phyloP scores from a whole-genome alignment of 2,113 vertebrate genomes.

The Spea bombifrons region DNA sequence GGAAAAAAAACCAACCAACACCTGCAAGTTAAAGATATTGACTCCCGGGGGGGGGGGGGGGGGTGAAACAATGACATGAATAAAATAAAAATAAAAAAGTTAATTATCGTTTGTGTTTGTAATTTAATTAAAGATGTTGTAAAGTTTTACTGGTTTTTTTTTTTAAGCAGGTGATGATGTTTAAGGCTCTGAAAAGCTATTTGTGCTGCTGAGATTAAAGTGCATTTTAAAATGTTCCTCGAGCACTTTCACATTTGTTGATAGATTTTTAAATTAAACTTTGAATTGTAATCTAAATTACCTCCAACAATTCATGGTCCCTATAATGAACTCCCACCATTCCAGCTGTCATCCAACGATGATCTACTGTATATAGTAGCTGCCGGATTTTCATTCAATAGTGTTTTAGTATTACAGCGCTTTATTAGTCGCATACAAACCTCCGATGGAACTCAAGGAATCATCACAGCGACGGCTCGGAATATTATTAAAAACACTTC shows the following conservation, averaged over 20 bases:
- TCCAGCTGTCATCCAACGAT: conserved; percentile 72
- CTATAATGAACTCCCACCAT: conserved; percentile 82
- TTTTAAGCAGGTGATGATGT: conserved; percentile 73
- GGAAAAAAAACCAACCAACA: conserved; percentile 38
- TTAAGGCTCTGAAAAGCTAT: conserved; percentile 78
- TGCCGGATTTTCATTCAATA: conserved; percentile 66
- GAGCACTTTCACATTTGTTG: conserved; percentile 86
- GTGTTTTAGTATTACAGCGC: conserved; percentile 61
- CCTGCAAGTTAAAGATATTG: conserved; percentile 74
- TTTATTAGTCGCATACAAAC: conserved; percentile 63
- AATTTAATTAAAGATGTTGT: conserved; percentile 86
- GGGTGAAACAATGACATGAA: conserved; percentile 75
- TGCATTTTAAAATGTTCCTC: conserved; percentile 82
- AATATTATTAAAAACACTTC: conserved; percentile 55
- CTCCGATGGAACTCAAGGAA: conserved; percentile 63
- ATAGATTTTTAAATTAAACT: conserved; percentile 90
- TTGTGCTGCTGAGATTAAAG: conserved; percentile 78
- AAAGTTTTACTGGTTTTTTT: conserved; percentile 75
- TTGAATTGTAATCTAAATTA: conserved; percentile 88
- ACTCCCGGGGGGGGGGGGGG: conserved; percentile 49
- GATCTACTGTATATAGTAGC: conserved; percentile 71
- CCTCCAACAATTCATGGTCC: conserved; percentile 83
- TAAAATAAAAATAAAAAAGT: conserved; percentile 81
- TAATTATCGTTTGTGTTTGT: conserved; percentile 88
- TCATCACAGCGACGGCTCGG: conserved; percentile 51